Evolutionary conservation across 2,113 vertebrate species (phyloP).

Genomic region (Neodontobutis hainanensis): DNA sequence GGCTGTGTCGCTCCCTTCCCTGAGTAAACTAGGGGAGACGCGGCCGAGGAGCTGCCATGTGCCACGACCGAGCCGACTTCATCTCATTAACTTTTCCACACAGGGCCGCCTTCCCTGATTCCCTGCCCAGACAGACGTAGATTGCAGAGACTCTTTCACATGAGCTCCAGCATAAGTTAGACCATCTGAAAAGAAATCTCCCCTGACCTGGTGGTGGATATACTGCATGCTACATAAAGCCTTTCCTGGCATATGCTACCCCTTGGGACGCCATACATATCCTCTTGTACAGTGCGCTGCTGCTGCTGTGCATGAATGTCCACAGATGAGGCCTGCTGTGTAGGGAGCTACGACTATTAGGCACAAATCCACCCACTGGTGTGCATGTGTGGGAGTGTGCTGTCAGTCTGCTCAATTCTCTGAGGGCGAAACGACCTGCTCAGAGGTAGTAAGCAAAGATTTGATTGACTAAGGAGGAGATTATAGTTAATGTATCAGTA

Average conservation of each 20-base stretch:
- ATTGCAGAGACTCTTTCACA: slow-evolving; percentile 59
- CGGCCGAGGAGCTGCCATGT: slow-evolving; percentile 21
- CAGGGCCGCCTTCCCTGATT: slow-evolving; percentile 46
- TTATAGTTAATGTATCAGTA: slow-evolving; percentile 54
- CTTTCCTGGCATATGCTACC: slow-evolving; percentile 62
- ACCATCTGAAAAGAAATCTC: slow-evolving; percentile 72
- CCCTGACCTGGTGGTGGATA: slow-evolving; percentile 57
- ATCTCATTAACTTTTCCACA: slow-evolving; percentile 50
- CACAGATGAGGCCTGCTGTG: slow-evolving; percentile 59
- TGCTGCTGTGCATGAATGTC: slow-evolving; percentile 46
- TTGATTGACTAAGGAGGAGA: slow-evolving; percentile 60
- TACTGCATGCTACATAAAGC: slow-evolving; percentile 62
- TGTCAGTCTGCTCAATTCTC: slow-evolving; percentile 63
- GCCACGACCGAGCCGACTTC: slow-evolving; percentile 29
- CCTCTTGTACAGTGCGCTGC: slow-evolving; percentile 41
- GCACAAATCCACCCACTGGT: slow-evolving; percentile 66
- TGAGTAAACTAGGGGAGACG: slow-evolving; percentile 34
- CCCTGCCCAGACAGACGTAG: slow-evolving; percentile 37
- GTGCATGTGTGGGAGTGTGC: slow-evolving; percentile 59
- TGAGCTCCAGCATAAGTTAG: slow-evolving; percentile 65
- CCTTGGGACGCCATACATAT: slow-evolving; percentile 69
- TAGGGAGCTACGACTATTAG: slow-evolving; percentile 64
- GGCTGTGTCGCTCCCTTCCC: slow-evolving; percentile 22
- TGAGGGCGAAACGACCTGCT: slow-evolving; percentile 45
- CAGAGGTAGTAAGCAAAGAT: slow-evolving; percentile 57